Conservation (phyloP, 2,888 invertebrate species). For the Imbricaverruca yamaguchii region DNA sequence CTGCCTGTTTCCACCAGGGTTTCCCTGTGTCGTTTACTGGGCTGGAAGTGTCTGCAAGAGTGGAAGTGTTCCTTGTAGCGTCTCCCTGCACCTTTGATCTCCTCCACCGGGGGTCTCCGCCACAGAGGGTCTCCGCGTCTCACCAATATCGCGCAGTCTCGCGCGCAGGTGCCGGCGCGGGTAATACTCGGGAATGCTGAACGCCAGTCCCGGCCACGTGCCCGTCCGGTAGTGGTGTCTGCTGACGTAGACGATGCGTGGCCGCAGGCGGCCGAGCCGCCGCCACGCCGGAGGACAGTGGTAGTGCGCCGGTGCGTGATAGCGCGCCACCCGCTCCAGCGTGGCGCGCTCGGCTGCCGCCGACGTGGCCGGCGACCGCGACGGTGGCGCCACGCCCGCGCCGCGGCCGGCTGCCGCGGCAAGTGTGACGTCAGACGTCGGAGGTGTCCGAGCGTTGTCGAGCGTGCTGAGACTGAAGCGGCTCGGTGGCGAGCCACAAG, state of each 20-base stretch:
- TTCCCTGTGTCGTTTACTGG: too few species aligned
- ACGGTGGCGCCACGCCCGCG: background rate
- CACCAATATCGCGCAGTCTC: background rate
- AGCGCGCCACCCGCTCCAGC: background rate
- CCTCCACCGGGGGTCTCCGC: too few species aligned
- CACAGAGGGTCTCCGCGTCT: background rate
- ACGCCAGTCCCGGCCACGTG: slow-evolving; percentile 8
- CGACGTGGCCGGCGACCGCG: background rate
- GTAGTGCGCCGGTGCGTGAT: background rate
- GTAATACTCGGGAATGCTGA: slow-evolving; percentile 10
- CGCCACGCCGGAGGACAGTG: background rate
- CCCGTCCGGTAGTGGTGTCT: background rate
- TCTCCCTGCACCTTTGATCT: too few species aligned
- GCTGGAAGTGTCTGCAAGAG: too few species aligned
- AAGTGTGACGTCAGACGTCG: background rate
- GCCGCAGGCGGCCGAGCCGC: background rate
- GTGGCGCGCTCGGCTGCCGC: background rate
- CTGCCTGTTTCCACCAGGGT: too few species aligned
- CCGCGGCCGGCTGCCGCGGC: background rate
- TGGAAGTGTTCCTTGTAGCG: too few species aligned
- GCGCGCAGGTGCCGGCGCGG: background rate
- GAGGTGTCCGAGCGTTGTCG: too few species aligned
- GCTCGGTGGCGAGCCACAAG: too few species aligned
- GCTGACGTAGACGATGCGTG: slow-evolving; percentile 3
- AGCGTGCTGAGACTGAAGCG: too few species aligned